Base-by-base conservation (phyloP, 1,140 invertebrate species). In the Leptopilina clavipes region DNA sequence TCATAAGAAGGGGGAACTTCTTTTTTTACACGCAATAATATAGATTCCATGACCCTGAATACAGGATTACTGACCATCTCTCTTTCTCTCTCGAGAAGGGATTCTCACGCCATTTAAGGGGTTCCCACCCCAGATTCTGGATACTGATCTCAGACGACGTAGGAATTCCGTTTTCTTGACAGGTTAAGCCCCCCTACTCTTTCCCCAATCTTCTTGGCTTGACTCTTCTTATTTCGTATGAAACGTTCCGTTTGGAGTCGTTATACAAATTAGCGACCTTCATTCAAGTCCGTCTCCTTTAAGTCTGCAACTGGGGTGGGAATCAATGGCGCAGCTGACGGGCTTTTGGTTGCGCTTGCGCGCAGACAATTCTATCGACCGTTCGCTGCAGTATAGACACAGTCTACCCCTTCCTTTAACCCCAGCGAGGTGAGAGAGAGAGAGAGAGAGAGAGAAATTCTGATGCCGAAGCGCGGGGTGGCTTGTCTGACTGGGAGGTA, bases 301-400 rank as follows among this genome's bases (percentile, higher is more conserved):
- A 89, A 89, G 86, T 83, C 86, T 86, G 82, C 78, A 40, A 71
- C 70, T 31, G 56, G 76, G 76, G 81, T 78, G 80, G 79, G 84
- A 86, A 86, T 88, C 86, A 84, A 88, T 89, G 88, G 84, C 89
- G 89, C 89, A 90, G 89, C 89, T 90, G 89, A 90, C 87, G 84
- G 82, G 78, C 25, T 12, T 82, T 76, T 75, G 72, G 80, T 76
- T 83, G 87, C 88, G 88, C 88, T 84, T 86, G 87, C 85, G 87
- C 87, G 86, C 88, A 89, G 88, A 89, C 88, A 80, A 87, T 88
- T 87, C 86, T 89, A 89, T 89, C 88, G 88, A 89, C 86, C 87
- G 87, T 83, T 79, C 76, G 81, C 81, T 87, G 86, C 84, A 86
- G 86, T 83, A 86, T 86, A 89, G 86, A 88, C 88, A 86, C 85